phyloP scores from a whole-genome alignment of 2,797 vertebrate genomes.

The Spea hammondii region DNA sequence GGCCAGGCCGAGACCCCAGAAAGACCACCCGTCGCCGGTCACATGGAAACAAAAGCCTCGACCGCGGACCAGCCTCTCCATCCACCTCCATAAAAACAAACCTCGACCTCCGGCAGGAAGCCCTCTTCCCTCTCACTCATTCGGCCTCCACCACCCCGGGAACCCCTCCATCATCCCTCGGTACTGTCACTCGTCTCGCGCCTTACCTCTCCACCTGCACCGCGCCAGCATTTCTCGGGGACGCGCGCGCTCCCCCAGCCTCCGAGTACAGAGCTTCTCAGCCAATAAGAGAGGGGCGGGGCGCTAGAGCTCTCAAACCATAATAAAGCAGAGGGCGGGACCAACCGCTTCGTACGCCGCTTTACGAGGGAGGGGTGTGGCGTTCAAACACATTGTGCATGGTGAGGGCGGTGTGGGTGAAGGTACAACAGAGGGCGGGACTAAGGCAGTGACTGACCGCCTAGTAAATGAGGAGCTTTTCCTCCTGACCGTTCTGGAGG shows the following conservation, averaged over 20 bases:
- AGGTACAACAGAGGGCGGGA: no score
- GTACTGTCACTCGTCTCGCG: neutral
- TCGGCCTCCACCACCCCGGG: neutral
- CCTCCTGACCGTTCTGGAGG: neutral
- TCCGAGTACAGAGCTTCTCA: neutral
- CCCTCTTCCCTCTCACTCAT: neutral
- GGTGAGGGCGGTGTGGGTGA: neutral
- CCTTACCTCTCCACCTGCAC: conserved; percentile 30
- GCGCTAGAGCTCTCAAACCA: neutral
- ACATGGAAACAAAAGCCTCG: neutral
- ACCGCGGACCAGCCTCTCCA: neutral
- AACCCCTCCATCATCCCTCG: neutral
- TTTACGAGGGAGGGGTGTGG: neutral
- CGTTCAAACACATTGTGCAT: neutral
- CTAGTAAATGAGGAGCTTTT: no score
- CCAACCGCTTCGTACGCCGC: neutral
- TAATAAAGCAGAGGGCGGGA: conserved; percentile 10
- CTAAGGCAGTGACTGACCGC: no score
- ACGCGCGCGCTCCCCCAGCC: neutral
- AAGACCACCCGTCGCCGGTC: neutral
- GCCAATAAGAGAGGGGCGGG: neutral
- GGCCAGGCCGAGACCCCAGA: neutral
- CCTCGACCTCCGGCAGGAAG: neutral
- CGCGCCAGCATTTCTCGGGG: conserved; percentile 27
- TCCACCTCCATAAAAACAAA: conserved; percentile 5